Evolutionary conservation across 1,140 invertebrate species (phyloP).

Genomic region (Lamellibrachia luymesi): DNA sequence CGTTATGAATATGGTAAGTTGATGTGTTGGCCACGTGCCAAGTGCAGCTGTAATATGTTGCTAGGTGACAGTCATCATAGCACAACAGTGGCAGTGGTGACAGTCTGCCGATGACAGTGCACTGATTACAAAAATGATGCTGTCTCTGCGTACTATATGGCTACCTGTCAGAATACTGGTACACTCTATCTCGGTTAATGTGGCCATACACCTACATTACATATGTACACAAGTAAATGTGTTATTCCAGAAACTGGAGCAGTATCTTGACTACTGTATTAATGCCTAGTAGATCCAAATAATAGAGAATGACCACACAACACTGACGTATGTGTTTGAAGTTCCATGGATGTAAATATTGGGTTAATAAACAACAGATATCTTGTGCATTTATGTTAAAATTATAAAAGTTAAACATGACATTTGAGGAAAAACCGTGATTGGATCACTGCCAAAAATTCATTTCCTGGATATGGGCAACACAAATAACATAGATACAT

Average conservation of each 20-base stretch:
- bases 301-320: no score
- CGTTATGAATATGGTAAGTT: neutral
- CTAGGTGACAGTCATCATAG: neutral
- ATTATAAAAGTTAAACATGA: neutral
- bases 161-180: neutral
- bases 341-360: neutral
- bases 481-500: no score
- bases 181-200: neutral
- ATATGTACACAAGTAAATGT: neutral
- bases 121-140: neutral
- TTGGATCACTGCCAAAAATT: neutral
- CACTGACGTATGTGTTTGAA: no score
- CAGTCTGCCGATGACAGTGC: neutral
- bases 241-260: neutral
- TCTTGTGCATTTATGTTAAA: neutral
- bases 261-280: neutral
- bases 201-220: neutral
- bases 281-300: neutral
- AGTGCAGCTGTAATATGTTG: neutral
- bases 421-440: neutral
- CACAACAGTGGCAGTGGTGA: neutral
- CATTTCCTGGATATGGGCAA: neutral
- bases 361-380: neutral
- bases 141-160: neutral
- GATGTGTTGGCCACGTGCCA: neutral